Base-by-base conservation (phyloP, 2,888 invertebrate species). In the Sisyra nigra region DNA sequence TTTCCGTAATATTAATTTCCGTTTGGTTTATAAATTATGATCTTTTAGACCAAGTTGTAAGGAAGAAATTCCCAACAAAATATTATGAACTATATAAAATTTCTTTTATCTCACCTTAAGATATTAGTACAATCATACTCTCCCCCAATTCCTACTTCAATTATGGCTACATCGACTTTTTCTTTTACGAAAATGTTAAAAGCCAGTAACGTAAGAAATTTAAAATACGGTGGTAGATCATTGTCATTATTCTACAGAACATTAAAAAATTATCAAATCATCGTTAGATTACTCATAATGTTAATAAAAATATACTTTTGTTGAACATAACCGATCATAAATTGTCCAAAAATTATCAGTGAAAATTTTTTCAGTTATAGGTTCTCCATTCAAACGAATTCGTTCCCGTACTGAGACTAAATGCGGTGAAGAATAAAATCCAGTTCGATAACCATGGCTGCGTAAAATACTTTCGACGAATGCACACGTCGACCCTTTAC, bases 141-240 rank as follows among this genome's bases (percentile, higher is more conserved):
- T 0, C 98, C 98, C 0, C 98, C 98, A 50, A 99, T 92, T 29
- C 98, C 98, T 24, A 97, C 97, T 67, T 99, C 98, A 10, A 98
- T 60, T 33, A 99, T 76, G 0, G 87, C 89, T 1, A 93, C 96
- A 60, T 97, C 92, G 8, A 93, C 80, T 49, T 81, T 74, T 60
- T 89, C 83, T 15, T 74, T 70, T 1, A 88, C 54, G 64, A 98
- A 98, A 29, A 93, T 71, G 56, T 89, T 76, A 55, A 89, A 84
- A 10, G 92, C 87, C 69, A 98, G 66, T 44, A 96, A 71, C 0
- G 96, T 97, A 11, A 98, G 66, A 59, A 97, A 97, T 47, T 83
- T 79, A 65, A 98, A 98, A 63, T 96, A 99, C 36, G 81, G 70
- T 1, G 96, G 96, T 83, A 93, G 86, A 52, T 84, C 85, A 3